Percentiles rank a stretch among this genome's conserved stretches.
Conservation (phyloP, 1,140 invertebrate genomes). For the Sitobion miscanthi region DNA sequence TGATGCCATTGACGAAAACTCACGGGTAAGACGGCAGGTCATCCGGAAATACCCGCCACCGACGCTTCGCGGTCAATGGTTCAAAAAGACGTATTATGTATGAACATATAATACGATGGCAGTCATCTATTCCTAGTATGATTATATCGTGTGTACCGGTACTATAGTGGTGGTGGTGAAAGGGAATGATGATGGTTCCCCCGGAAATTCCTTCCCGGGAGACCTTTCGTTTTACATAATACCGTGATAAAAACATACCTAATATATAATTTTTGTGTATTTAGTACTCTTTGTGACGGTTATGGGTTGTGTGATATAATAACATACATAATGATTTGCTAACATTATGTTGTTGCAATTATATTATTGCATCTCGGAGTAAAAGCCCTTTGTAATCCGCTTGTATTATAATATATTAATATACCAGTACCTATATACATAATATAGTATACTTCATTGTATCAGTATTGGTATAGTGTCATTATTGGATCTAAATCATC, state of each 20-base stretch:
- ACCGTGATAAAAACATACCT: not conserved
- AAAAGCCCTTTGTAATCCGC: not conserved
- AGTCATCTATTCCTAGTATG: too few species aligned
- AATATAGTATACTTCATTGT: too few species aligned
- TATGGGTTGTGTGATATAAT: not conserved
- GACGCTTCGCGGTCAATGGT: not conserved
- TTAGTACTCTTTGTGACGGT: not conserved
- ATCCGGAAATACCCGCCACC: not conserved
- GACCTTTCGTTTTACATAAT: not conserved
- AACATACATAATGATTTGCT: not conserved
- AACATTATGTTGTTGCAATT: not conserved
- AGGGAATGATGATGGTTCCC: not conserved
- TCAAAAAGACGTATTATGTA: not conserved
- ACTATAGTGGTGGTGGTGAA: not conserved
- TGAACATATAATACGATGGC: not conserved
- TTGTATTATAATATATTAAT: not conserved
- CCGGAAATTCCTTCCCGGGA: not conserved
- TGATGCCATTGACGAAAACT: constrained; percentile 21
- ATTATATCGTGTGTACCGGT: not conserved
- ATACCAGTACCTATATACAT: not conserved
- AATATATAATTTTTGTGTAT: not conserved
- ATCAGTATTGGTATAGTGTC: not conserved
- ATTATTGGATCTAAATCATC: not conserved
- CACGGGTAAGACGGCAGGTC: not conserved
- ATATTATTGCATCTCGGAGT: not conserved